These are phyloP conservation scores for Prenolepis imparis DNA, from an alignment of 2,888 invertebrate genomes.

Conservation along the genomic window DNA sequence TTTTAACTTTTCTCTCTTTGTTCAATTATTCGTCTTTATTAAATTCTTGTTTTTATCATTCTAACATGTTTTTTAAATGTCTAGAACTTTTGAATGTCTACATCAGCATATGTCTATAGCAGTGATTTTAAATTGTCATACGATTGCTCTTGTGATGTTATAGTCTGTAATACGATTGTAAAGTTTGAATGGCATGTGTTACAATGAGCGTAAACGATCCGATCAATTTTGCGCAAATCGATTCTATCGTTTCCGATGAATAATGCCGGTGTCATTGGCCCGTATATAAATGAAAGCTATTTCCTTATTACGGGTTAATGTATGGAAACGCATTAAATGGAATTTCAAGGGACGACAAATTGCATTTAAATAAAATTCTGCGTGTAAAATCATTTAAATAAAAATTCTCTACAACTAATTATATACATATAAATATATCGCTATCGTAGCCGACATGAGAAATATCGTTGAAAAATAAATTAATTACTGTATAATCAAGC, in stretches of 20 bases:
- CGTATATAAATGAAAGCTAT: constrained; percentile 26
- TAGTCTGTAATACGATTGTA: constrained; percentile 2
- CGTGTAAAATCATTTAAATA: background rate
- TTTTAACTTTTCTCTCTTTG: background rate
- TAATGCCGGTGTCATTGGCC: constrained; percentile 43
- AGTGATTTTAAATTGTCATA: background rate
- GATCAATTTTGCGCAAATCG: constrained; percentile 53
- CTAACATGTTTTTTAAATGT: background rate
- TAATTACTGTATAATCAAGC: too few species aligned
- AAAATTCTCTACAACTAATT: background rate
- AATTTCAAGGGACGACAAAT: background rate
- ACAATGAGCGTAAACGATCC: constrained; percentile 45
- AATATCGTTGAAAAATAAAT: background rate
- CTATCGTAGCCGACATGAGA: background rate
- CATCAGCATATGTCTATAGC: too few species aligned
- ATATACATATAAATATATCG: background rate
- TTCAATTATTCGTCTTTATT: background rate
- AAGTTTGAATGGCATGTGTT: background rate
- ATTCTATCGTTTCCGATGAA: constrained; percentile 27
- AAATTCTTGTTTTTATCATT: background rate
- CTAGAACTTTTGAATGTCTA: background rate
- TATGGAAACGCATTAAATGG: background rate
- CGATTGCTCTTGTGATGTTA: background rate
- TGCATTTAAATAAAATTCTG: constrained; percentile 12
- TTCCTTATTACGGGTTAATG: constrained; percentile 6